Percentiles rank a stretch among this genome's conserved stretches.
These are phyloP conservation scores for Tetragnatha versicolor DNA, from an alignment of 1,140 invertebrate species.

Conservation along the genomic window DNA sequence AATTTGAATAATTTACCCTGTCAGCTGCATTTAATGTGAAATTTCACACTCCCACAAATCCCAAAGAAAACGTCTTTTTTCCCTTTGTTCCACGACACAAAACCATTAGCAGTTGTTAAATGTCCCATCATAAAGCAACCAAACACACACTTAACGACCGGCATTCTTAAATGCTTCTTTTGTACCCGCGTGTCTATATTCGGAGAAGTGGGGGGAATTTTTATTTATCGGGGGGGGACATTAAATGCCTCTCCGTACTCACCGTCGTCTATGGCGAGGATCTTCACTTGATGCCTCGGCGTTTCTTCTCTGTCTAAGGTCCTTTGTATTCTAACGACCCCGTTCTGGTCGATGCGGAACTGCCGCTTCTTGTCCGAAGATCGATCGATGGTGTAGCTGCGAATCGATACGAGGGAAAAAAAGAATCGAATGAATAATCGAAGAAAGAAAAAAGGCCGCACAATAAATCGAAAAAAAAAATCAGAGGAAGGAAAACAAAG, in stretches of 20 bases:
- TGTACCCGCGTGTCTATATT: no score
- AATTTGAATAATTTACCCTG: background rate
- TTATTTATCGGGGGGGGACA: no score
- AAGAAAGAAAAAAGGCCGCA: background rate
- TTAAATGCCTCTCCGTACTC: no score
- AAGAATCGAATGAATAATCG: background rate
- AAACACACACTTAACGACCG: background rate
- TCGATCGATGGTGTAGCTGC: constrained; percentile 83
- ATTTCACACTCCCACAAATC: no score
- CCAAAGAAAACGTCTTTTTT: no score
- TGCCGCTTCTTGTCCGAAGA: constrained; percentile 88
- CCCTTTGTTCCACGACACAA: no score
- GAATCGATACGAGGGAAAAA: background rate
- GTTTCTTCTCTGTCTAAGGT: constrained; percentile 82
- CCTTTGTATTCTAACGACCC: constrained; percentile 89
- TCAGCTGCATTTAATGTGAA: constrained; percentile 10
- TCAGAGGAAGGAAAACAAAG: no score
- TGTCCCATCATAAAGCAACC: background rate
- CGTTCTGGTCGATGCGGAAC: constrained; percentile 90
- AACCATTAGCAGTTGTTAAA: background rate
- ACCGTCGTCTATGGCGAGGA: constrained; percentile 64
- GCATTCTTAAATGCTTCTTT: background rate
- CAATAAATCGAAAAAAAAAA: no score
- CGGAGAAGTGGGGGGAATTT: no score
- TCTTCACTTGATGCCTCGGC: constrained; percentile 80